Evolutionary conservation across 2,113 vertebrate genomes (phyloP).

Genomic region (Eupsittula cactorum): DNA sequence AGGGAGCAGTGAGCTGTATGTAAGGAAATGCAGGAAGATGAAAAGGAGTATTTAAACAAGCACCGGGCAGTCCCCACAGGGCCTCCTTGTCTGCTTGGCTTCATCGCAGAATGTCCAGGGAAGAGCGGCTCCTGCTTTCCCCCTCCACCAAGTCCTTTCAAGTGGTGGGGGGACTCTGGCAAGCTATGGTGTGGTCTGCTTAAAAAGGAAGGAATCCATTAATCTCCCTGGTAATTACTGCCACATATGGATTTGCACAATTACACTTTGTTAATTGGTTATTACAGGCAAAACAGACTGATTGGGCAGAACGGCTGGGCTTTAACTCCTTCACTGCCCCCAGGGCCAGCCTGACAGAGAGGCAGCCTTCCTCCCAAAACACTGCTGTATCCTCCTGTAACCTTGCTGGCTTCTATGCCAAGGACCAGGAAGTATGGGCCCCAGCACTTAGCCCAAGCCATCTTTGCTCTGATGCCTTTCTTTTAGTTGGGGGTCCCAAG

Average conservation of each 20-base stretch:
- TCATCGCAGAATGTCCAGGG: neutral
- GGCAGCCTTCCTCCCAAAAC: neutral
- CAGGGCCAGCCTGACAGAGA: neutral
- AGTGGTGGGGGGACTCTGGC: constrained; percentile 22
- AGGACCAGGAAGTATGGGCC: neutral
- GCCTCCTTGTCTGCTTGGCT: neutral
- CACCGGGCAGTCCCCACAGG: neutral
- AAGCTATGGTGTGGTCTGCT: neutral
- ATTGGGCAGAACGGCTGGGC: constrained; percentile 11
- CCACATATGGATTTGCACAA: constrained; percentile 68
- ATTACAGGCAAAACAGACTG: constrained; percentile 43
- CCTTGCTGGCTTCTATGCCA: neutral
- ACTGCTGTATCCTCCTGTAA: neutral
- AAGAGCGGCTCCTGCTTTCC: neutral
- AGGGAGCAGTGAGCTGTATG: neutral
- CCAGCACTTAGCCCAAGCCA: neutral
- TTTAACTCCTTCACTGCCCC: constrained; percentile 26
- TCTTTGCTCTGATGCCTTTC: neutral
- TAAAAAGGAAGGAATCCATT: constrained; percentile 67
- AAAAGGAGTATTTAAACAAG: constrained; percentile 61
- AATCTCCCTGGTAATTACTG: constrained; percentile 64
- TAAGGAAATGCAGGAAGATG: neutral
- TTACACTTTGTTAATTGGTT: constrained; percentile 66
- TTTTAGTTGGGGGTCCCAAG: neutral
- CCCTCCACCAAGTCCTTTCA: neutral